Conservation (phyloP, 2,113 vertebrate genomes). For the Heliornis fulica region DNA sequence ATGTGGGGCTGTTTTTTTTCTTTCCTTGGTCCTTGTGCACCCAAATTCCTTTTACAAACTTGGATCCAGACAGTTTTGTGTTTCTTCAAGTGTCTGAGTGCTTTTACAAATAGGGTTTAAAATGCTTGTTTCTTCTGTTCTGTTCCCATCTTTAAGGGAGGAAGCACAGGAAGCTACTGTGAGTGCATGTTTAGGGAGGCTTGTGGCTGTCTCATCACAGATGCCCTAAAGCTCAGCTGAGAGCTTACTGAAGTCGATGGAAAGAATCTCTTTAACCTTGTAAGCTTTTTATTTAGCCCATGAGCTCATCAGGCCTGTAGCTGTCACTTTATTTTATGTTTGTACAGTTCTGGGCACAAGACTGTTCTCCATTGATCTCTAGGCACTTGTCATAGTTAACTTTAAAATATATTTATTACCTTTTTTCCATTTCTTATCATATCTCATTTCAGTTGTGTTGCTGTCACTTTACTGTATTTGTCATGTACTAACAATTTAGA, state of each 20-base stretch:
- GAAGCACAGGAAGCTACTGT: not conserved
- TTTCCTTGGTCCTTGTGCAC: not conserved
- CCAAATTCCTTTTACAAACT: not conserved
- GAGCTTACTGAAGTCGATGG: not conserved
- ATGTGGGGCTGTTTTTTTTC: not conserved
- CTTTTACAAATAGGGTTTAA: not conserved
- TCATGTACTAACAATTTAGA: not conserved
- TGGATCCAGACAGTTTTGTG: not conserved
- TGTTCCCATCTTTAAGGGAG: not conserved
- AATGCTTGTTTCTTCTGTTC: not conserved
- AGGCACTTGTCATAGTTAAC: not conserved
- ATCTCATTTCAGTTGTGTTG: not conserved
- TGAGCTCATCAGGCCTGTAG: not conserved
- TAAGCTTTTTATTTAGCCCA: conserved; percentile 39
- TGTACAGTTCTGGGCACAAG: not conserved
- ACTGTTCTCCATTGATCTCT: not conserved
- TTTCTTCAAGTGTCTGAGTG: not conserved
- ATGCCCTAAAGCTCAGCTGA: not conserved
- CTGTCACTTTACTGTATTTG: not conserved
- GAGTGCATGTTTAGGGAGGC: not conserved
- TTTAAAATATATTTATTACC: not conserved
- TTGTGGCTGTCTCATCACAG: not conserved
- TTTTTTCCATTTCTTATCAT: not conserved
- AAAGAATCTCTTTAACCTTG: conserved; percentile 42
- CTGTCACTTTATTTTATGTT: conserved; percentile 28